Evolutionary conservation across 2,888 invertebrate genomes (phyloP).

Genomic region (Saturnia japonica): DNA sequence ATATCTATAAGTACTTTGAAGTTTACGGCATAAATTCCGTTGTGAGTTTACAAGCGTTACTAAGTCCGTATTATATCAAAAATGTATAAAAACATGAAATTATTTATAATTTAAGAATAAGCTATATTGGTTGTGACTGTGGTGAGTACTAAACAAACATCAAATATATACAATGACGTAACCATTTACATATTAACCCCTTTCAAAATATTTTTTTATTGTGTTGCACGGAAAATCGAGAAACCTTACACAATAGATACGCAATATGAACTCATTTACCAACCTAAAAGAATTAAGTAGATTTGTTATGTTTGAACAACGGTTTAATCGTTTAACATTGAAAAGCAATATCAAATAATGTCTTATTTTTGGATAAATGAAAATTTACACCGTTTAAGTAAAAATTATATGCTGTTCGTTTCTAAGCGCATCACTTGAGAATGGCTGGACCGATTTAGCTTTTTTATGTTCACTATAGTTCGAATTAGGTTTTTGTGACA

Average conservation of each 20-base stretch:
- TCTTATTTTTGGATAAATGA: neutral
- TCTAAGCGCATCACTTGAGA: no score
- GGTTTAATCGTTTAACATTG: slow-evolving; percentile 18
- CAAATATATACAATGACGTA: neutral
- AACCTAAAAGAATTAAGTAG: slow-evolving; percentile 53
- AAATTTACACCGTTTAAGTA: neutral
- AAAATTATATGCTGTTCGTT: no score
- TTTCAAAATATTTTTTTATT: neutral
- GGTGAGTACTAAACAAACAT: neutral
- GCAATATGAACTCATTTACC: slow-evolving; percentile 35
- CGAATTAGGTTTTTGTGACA: no score
- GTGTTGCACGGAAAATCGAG: slow-evolving; percentile 27
- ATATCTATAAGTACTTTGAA: neutral
- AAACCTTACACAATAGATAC: slow-evolving; percentile 46
- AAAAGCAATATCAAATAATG: neutral
- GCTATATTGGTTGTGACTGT: neutral
- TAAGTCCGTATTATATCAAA: neutral
- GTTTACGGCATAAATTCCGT: neutral
- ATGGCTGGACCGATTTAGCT: no score
- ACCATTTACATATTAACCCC: neutral
- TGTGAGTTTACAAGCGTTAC: neutral
- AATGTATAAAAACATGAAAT: neutral
- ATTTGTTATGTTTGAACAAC: slow-evolving; percentile 36
- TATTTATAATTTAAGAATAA: neutral
- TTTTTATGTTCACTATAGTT: no score